phyloP scores from a whole-genome alignment of 2,888 invertebrate genomes.

The Alviniconcha strummeri region DNA sequence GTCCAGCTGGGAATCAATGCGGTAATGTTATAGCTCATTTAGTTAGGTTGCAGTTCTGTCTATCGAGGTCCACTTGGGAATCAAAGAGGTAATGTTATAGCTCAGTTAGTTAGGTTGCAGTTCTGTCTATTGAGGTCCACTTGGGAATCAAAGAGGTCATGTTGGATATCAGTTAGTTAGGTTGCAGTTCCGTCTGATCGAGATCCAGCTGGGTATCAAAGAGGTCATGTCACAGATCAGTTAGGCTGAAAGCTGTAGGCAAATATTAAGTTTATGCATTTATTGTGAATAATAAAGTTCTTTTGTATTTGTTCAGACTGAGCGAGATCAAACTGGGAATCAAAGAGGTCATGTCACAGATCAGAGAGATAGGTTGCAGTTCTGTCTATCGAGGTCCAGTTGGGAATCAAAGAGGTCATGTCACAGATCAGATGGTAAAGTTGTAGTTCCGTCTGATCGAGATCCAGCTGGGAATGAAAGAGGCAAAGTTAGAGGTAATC shows the following conservation, averaged over 20 bases:
- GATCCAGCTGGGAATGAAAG: too few species aligned
- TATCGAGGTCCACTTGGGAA: neutral
- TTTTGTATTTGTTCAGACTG: too few species aligned
- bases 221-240: too few species aligned
- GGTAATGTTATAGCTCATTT: too few species aligned
- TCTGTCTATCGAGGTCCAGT: neutral
- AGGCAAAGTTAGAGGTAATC: neutral
- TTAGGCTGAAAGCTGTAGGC: too few species aligned
- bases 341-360: neutral
- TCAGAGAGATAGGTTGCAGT: neutral
- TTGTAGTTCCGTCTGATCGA: too few species aligned
- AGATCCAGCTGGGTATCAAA: neutral
- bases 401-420: neutral
- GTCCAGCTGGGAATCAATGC: too few species aligned
- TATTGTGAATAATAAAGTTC: too few species aligned
- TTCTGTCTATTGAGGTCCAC: too few species aligned
- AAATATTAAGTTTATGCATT: too few species aligned
- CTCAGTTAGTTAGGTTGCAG: too few species aligned
- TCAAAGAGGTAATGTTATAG: neutral
- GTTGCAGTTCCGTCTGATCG: neutral
- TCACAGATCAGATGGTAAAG: neutral
- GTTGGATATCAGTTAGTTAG: neutral
- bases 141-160: too few species aligned
- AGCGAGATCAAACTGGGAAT: neutral
- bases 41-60: neutral